Evolutionary conservation across 2,113 vertebrate genomes (phyloP).

Genomic region (Marmota monax): DNA sequence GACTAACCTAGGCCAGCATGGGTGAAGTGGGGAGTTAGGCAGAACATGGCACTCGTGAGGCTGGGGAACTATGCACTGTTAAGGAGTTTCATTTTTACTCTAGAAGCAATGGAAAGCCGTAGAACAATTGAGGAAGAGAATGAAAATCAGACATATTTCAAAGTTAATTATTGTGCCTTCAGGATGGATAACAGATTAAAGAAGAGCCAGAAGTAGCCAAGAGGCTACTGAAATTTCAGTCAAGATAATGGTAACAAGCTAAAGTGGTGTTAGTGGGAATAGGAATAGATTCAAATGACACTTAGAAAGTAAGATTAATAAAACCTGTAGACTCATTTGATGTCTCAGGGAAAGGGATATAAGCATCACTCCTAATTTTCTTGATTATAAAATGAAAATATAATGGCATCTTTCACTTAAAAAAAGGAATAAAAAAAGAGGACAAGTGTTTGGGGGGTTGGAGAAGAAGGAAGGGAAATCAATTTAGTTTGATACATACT

Average conservation of each 20-base stretch:
- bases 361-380: not conserved
- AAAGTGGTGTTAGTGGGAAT: not conserved
- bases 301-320: conserved; percentile 4
- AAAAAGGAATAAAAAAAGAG: conserved; percentile 23
- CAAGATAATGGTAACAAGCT: not conserved
- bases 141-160: not conserved
- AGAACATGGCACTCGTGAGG: not conserved
- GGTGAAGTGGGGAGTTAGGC: not conserved
- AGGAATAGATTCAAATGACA: not conserved
- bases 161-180: conserved; percentile 34
- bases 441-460: not conserved
- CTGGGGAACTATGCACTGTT: not conserved
- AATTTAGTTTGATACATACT: not conserved
- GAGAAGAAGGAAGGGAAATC: not conserved
- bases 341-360: not conserved
- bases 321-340: conserved; percentile 1
- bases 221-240: not conserved
- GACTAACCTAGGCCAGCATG: not conserved
- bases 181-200: not conserved
- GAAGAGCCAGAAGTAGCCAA: not conserved
- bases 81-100: conserved; percentile 15
- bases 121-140: not conserved
- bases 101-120: conserved; percentile 34
- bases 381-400: conserved; percentile 4
- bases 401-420: conserved; percentile 1